These are phyloP conservation scores for Plutella xylostella DNA, from an alignment of 2,888 invertebrate genomes.

Conservation along the genomic window DNA sequence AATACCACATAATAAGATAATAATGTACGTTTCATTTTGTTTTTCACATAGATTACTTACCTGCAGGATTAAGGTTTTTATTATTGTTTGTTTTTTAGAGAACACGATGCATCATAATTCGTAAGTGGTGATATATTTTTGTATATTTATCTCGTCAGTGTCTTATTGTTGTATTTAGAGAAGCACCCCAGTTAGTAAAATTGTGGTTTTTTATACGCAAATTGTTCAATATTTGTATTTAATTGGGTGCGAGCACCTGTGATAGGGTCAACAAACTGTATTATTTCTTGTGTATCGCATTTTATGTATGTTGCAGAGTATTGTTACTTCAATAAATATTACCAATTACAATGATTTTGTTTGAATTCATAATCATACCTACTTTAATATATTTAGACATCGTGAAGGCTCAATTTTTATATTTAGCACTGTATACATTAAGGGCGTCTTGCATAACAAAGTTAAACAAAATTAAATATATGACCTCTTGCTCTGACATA, in stretches of 20 bases:
- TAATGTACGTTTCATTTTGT: no score
- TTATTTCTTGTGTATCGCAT: slow-evolving; percentile 3
- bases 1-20: no score
- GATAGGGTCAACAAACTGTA: neutral
- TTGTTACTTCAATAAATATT: slow-evolving; percentile 55
- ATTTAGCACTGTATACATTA: no score
- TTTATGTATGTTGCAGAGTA: slow-evolving; percentile 54
- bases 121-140: no score
- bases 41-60: no score
- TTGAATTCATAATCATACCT: neutral
- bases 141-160: neutral
- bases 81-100: no score
- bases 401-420: no score
- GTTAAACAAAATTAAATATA: no score
- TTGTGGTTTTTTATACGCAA: neutral
- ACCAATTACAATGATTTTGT: neutral
- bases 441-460: no score
- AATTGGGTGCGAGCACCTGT: neutral
- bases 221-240: slow-evolving; percentile 5
- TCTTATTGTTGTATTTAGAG: neutral
- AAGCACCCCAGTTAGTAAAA: neutral
- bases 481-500: no score
- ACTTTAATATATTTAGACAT: no score
- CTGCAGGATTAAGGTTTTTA: neutral
- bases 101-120: no score